phyloP scores from a whole-genome alignment of 2,888 invertebrate genomes.

The Prosapia bicincta region DNA sequence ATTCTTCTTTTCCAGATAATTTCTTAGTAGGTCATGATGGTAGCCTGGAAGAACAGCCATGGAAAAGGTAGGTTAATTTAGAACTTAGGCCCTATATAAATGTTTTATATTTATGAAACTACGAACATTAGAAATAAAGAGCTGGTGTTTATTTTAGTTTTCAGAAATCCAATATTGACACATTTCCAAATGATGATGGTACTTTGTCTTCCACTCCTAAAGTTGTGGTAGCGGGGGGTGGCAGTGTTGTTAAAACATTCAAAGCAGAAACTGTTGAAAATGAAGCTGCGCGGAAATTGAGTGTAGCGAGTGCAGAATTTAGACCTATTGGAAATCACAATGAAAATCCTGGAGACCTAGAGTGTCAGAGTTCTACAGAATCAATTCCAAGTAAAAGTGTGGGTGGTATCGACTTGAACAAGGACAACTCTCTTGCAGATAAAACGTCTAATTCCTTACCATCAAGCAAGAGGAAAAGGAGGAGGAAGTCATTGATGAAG shows the following conservation, averaged over 20 bases:
- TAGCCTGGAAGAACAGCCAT: background rate
- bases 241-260: slow-evolving; percentile 50
- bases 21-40: slow-evolving; percentile 2
- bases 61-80: slow-evolving; percentile 2
- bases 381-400: slow-evolving; percentile 17
- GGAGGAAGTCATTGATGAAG: slow-evolving; percentile 72
- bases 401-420: slow-evolving; percentile 28
- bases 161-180: background rate
- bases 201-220: slow-evolving; percentile 5
- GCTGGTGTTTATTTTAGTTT: background rate
- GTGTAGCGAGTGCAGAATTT: slow-evolving; percentile 59
- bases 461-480: slow-evolving; percentile 65
- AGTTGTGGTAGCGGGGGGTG: slow-evolving; percentile 24
- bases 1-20: slow-evolving; percentile 14
- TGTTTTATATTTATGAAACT: background rate
- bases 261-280: slow-evolving; percentile 54
- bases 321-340: slow-evolving; percentile 53
- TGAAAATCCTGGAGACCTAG: slow-evolving; percentile 25
- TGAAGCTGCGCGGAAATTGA: slow-evolving; percentile 53
- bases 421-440: slow-evolving; percentile 40
- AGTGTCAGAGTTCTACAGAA: slow-evolving; percentile 18
- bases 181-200: background rate
- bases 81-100: background rate
- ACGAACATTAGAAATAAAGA: no score
- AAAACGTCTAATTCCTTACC: slow-evolving; percentile 44